These are phyloP conservation scores for Battus philenor DNA, from an alignment of 1,140 invertebrate genomes.

Conservation along the genomic window DNA sequence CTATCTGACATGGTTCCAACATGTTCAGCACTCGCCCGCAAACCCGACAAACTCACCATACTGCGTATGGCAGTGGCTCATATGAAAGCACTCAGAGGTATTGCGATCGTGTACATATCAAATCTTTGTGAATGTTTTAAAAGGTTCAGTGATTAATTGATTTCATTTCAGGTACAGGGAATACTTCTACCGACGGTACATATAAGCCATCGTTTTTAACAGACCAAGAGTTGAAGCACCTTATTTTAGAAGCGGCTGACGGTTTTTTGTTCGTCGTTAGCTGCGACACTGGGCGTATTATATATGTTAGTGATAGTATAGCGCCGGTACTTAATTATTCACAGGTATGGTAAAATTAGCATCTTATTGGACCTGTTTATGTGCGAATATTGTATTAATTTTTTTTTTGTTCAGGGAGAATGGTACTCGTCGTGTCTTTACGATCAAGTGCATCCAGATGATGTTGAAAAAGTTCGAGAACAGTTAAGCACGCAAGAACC, in stretches of 20 bases:
- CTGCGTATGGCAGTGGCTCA: slow-evolving; percentile 99
- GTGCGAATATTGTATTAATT: no score
- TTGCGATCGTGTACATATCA: background rate
- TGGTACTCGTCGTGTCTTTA: slow-evolving; percentile 98
- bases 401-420: slow-evolving; percentile 82
- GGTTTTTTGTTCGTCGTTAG: slow-evolving; percentile 99
- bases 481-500: slow-evolving; percentile 98
- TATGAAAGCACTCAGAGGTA: slow-evolving; percentile 97
- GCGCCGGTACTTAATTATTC: slow-evolving; percentile 98
- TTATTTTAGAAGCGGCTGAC: slow-evolving; percentile 99
- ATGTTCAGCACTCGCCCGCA: slow-evolving; percentile 96
- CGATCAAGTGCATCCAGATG: slow-evolving; percentile 98
- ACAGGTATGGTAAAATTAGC: slow-evolving; percentile 75
- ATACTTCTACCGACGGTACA: slow-evolving; percentile 93
- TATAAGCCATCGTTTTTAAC: slow-evolving; percentile 99
- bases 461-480: slow-evolving; percentile 98
- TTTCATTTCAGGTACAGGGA: slow-evolving; percentile 87
- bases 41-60: slow-evolving; percentile 99
- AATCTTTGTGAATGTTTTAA: no score
- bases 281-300: slow-evolving; percentile 97
- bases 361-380: no score
- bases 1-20: slow-evolving; percentile 99
- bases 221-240: slow-evolving; percentile 98
- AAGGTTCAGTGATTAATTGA: no score
- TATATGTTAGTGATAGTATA: slow-evolving; percentile 99